Evolutionary conservation across 2,113 vertebrate species (phyloP).

Genomic region (Donacobius atricapilla): DNA sequence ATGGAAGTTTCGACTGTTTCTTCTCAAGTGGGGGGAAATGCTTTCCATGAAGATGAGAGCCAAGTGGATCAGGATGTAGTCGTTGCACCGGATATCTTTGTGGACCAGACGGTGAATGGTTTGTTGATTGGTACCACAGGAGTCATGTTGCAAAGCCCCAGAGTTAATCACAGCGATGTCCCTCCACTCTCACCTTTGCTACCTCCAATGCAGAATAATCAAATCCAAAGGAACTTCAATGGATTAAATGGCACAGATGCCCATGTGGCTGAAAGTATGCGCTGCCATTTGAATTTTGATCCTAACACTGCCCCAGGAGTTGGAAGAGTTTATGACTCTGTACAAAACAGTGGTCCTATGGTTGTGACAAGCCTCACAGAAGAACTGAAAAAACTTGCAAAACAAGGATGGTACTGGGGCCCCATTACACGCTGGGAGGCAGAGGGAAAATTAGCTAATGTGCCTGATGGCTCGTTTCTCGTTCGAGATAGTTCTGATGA

Average conservation of each 20-base stretch:
- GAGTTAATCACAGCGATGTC: constrained; percentile 72
- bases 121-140: constrained; percentile 85
- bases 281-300: constrained; percentile 95
- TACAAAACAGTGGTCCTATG: constrained; percentile 93
- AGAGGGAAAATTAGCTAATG: constrained; percentile 91
- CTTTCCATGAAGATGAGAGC: constrained; percentile 81
- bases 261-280: constrained; percentile 86
- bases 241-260: constrained; percentile 83
- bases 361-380: constrained; percentile 95
- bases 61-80: constrained; percentile 81
- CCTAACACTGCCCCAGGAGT: constrained; percentile 92
- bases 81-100: constrained; percentile 85
- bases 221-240: constrained; percentile 87
- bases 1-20: constrained; percentile 87
- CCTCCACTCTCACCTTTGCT: constrained; percentile 92
- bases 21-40: constrained; percentile 75
- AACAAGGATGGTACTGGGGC: constrained; percentile 99
- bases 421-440: constrained; percentile 98
- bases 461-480: constrained; percentile 93
- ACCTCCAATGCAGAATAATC: constrained; percentile 84
- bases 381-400: constrained; percentile 96
- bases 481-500: constrained; percentile 97
- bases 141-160: constrained; percentile 86
- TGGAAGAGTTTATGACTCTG: constrained; percentile 92
- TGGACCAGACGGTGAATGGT: constrained; percentile 85